phyloP scores from a whole-genome alignment of 2,113 vertebrate species.

The Apistogramma diplotaenia region DNA sequence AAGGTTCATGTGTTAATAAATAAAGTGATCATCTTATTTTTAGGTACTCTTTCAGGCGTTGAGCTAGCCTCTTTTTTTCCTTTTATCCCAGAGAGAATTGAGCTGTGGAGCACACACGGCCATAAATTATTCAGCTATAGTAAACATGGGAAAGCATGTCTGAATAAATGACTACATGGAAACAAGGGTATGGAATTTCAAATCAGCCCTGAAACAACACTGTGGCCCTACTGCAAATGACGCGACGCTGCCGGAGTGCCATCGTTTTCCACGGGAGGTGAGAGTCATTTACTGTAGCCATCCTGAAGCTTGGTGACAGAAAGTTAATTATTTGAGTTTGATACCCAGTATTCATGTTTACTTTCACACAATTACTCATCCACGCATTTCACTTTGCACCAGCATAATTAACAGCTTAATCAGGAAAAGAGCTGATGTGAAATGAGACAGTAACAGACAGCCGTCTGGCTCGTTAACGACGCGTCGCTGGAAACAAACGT shows the following conservation, averaged over 20 bases:
- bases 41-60: conserved; percentile 6
- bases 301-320: conserved; percentile 23
- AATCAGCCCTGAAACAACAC: not conserved
- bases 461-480: conserved; percentile 16
- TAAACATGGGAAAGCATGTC: conserved; percentile 59
- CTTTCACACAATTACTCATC: conserved; percentile 54
- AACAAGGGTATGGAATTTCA: conserved; percentile 26
- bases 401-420: conserved; percentile 62
- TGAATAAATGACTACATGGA: conserved; percentile 57
- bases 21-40: conserved; percentile 45
- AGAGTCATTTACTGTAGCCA: conserved; percentile 4
- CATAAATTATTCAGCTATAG: conserved; percentile 64
- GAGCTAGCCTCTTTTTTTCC: conserved; percentile 20
- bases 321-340: conserved; percentile 40
- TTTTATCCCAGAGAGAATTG: conserved; percentile 43
- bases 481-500: not conserved
- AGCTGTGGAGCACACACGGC: conserved; percentile 8
- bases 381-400: conserved; percentile 36
- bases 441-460: conserved; percentile 41
- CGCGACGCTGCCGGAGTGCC: conserved; percentile 3
- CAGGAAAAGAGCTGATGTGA: conserved; percentile 28
- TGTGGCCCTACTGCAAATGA: not conserved
- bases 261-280: conserved; percentile 4
- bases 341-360: conserved; percentile 52
- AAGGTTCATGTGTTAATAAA: conserved; percentile 9